Conservation (phyloP, 23 tunicate species). For the Ciona savignyi region DNA sequence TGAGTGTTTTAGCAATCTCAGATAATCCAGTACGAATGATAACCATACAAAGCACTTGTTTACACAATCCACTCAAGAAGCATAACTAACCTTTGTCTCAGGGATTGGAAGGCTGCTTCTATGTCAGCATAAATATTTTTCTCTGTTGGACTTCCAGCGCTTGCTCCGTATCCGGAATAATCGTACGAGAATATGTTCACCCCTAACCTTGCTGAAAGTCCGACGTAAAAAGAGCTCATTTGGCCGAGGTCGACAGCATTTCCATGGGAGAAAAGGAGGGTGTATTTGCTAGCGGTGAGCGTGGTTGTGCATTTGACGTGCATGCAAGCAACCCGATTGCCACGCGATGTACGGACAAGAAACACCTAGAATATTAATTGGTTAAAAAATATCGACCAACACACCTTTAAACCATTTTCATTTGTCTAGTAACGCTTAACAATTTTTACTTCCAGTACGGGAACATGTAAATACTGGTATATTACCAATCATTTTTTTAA, state of each 20-base stretch:
- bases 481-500: too few species aligned
- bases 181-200: conserved; percentile 93
- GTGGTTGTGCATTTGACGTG: conserved; percentile 48
- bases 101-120: conserved; percentile 83
- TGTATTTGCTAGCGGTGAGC: conserved; percentile 59
- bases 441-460: too few species aligned
- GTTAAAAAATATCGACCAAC: too few species aligned
- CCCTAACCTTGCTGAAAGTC: conserved; percentile 81
- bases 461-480: too few species aligned
- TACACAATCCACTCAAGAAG: too few species aligned
- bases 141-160: conserved; percentile 82
- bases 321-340: conserved; percentile 89
- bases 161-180: conserved; percentile 94
- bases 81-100: conserved; percentile 66
- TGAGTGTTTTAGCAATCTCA: too few species aligned
- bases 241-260: conserved; percentile 99
- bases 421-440: too few species aligned
- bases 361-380: conserved; percentile 49
- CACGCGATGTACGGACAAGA: conserved; percentile 46
- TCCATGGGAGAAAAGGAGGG: conserved; percentile 91
- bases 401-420: too few species aligned
- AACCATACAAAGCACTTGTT: too few species aligned
- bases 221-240: conserved; percentile 97
- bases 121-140: conserved; percentile 89
- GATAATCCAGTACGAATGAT: too few species aligned